Conservation (phyloP, 53 echinoderm and acorn worm genomes). For the Crossaster papposus region DNA sequence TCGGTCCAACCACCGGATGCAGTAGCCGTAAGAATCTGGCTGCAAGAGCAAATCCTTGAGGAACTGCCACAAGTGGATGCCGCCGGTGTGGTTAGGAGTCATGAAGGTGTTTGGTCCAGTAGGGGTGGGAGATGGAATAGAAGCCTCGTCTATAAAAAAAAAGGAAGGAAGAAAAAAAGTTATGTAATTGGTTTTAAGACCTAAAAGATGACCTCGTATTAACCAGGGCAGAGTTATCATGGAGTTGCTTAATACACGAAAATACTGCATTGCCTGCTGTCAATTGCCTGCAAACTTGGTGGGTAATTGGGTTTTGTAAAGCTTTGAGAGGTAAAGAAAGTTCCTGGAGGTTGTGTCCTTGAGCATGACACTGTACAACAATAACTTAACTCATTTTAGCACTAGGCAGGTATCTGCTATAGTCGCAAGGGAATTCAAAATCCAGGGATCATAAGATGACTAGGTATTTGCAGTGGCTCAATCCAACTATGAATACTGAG, state of each 20-base stretch:
- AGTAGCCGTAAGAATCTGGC: constrained; percentile 93
- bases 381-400: background rate
- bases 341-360: background rate
- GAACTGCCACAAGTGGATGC: constrained; percentile 98
- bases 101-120: constrained; percentile 90
- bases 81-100: constrained; percentile 96
- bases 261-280: no score
- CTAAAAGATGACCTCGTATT: no score
- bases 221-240: no score
- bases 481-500: no score
- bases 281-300: no score
- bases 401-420: background rate
- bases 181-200: no score
- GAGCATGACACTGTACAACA: background rate
- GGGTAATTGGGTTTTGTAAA: no score
- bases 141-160: constrained; percentile 69
- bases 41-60: constrained; percentile 93
- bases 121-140: constrained; percentile 63
- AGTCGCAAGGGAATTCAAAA: background rate
- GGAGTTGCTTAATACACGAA: no score
- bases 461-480: no score
- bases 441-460: background rate
- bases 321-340: no score
- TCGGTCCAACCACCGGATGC: constrained; percentile 96
- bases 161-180: constrained; percentile 16